Base-by-base conservation (phyloP, 2,797 vertebrate genomes). In the Cyprinodon diabolis region DNA sequence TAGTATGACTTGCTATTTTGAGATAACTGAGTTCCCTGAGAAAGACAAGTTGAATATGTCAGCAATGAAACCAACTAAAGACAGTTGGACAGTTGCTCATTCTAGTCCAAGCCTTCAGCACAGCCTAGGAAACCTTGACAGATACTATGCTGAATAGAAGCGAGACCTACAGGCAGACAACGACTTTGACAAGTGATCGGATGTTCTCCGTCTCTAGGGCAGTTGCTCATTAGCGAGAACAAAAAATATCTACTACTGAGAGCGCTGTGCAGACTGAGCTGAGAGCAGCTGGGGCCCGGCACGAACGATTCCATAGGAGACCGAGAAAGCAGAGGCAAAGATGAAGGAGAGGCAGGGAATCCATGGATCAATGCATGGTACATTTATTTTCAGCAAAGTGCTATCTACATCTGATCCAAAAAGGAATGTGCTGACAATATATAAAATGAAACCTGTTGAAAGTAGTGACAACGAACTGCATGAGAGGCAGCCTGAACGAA, bases 151-250 rank as follows among this genome's bases (percentile, higher is more conserved):
- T 21, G 40, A 48, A 69, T 48, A 66, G 68, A 77, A 69, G 69
- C 4, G 1, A 54, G 55, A 63, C 73, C 70, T 86, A 60, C 75
- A 77, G 74, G 69, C 30, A 82, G 80, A 89, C 85, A 81, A 66
- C 67, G 1, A 19, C 67, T 73, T 79, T 89, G 86, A 92, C 80
- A 84, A 79, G 79, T 70, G 73, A 83, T 76, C 45, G 84, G 73
- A 86, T 78, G 72, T 79, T 71, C 57, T 81, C 65, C 40, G 65
- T 76, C 79, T 86, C 60, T 21, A 1, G 2, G 58, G 60, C 43
- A 82, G 80, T 52, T 15, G 37, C 75, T 89, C 80, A 84, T 92
- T 90, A 91, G 76, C n/a, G 62, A 76, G 73, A 83, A 76, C 65
- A 82, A 75, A 74, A 87, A 84, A 79, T 55, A 69, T 49, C 45